A percentile compares a stretch with the other conserved stretches of the same genome.
These are phyloP conservation scores for Panurus biarmicus DNA, from an alignment of 2,113 vertebrate species.

Conservation along the genomic window DNA sequence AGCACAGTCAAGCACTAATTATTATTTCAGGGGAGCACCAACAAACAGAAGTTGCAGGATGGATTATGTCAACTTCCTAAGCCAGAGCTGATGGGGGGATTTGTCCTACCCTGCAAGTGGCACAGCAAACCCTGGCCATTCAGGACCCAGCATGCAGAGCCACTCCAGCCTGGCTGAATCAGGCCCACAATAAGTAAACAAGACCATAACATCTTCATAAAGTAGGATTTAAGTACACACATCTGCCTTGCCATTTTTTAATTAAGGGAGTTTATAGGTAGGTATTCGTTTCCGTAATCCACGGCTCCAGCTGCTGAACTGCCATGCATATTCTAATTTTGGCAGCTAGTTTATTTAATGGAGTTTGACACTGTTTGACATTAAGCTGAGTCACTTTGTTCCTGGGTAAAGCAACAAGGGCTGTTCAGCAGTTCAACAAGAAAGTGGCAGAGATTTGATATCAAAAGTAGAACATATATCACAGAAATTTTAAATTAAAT, in stretches of 20 bases:
- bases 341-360: constrained; percentile 40
- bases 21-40: neutral
- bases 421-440: constrained; percentile 25
- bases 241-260: constrained; percentile 32
- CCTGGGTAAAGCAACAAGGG: constrained; percentile 2
- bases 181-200: neutral
- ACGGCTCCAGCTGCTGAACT: neutral
- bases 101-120: neutral
- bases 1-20: neutral
- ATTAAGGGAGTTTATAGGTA: constrained; percentile 3
- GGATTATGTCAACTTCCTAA: neutral
- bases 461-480: constrained; percentile 12
- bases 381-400: constrained; percentile 52
- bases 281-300: neutral
- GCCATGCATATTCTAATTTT: constrained; percentile 23
- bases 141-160: neutral
- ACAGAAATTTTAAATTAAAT: constrained; percentile 20
- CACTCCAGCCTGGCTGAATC: neutral
- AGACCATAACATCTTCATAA: neutral
- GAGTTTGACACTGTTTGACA: constrained; percentile 42
- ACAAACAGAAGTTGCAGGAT: neutral
- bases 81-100: neutral
- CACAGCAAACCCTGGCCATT: neutral
- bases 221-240: constrained; percentile 27
- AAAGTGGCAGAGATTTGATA: neutral